phyloP scores from a whole-genome alignment of 2,888 invertebrate genomes.

The Eumacrocentrus americanus region DNA sequence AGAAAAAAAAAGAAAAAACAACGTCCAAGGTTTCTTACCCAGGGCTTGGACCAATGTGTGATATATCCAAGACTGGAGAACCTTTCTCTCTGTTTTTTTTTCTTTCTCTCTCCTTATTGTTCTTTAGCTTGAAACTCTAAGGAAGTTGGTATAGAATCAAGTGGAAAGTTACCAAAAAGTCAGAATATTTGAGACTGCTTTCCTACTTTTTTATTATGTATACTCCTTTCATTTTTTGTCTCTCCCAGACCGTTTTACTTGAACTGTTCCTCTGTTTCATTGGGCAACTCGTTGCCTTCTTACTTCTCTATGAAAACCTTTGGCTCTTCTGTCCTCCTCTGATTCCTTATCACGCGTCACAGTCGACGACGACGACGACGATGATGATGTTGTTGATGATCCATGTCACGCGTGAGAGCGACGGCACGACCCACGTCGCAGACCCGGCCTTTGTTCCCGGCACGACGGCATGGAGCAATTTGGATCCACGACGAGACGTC shows the following conservation, averaged over 20 bases:
- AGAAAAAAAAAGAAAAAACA: not conserved
- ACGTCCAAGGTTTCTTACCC: conserved; percentile 8
- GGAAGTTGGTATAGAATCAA: not conserved
- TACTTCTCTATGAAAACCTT: not conserved
- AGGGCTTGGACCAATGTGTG: conserved; percentile 25
- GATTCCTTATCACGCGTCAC: conserved; percentile 4
- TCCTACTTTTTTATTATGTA: not conserved
- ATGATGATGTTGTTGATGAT: conserved; percentile 19
- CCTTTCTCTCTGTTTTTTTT: conserved; percentile 6
- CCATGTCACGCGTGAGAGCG: conserved; percentile 18
- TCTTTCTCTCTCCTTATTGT: not conserved
- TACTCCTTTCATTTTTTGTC: not conserved
- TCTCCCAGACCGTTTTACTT: conserved; percentile 5
- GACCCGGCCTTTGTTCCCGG: conserved; percentile 17
- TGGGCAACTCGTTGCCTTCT: not conserved
- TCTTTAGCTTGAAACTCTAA: not conserved
- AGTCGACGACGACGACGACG: conserved; percentile 11
- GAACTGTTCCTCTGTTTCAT: not conserved
- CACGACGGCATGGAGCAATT: not conserved
- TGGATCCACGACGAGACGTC: conserved; percentile 8
- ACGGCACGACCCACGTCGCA: conserved; percentile 13
- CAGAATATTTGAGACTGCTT: not conserved
- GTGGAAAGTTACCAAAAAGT: not conserved
- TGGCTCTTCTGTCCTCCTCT: not conserved
- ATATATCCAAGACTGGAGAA: conserved; percentile 24